A percentile compares a stretch with the other conserved stretches of the same genome.
phyloP scores from a whole-genome alignment of 2,113 vertebrate genomes.

The Ageneiosus marmoratus region DNA sequence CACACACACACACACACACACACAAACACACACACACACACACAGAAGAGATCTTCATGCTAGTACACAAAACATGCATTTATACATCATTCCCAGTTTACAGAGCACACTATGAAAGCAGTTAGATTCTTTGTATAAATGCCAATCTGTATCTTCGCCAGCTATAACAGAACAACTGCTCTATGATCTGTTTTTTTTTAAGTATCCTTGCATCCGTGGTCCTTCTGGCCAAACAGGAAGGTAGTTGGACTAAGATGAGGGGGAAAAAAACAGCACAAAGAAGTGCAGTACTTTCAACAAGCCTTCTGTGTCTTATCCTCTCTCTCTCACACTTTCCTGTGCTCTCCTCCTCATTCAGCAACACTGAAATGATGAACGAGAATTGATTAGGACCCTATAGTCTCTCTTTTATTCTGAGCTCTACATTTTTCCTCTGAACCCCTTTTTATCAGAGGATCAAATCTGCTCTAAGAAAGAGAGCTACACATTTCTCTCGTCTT shows the following conservation, averaged over 20 bases:
- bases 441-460: conserved; percentile 9
- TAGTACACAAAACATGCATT: conserved; percentile 43
- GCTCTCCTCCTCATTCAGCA: conserved; percentile 17
- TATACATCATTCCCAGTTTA: neutral
- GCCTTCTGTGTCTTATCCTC: conserved; percentile 42
- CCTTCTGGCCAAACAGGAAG: conserved; percentile 62
- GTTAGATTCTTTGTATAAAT: neutral
- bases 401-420: neutral
- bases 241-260: conserved; percentile 48
- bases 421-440: neutral
- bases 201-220: conserved; percentile 38
- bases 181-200: conserved; percentile 37
- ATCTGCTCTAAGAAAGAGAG: neutral
- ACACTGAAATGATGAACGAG: conserved; percentile 28
- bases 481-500: neutral
- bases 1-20: conserved; percentile 29
- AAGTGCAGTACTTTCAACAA: conserved; percentile 60
- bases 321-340: neutral
- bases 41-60: conserved; percentile 48
- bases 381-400: neutral
- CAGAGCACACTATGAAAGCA: neutral
- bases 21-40: conserved; percentile 29
- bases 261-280: conserved; percentile 28
- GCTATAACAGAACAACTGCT: neutral
- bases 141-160: neutral